A percentile compares a stretch with the other conserved stretches of the same genome.
Evolutionary conservation across 2,113 vertebrate species (phyloP).

Genomic region (Nesogale talazaci): DNA sequence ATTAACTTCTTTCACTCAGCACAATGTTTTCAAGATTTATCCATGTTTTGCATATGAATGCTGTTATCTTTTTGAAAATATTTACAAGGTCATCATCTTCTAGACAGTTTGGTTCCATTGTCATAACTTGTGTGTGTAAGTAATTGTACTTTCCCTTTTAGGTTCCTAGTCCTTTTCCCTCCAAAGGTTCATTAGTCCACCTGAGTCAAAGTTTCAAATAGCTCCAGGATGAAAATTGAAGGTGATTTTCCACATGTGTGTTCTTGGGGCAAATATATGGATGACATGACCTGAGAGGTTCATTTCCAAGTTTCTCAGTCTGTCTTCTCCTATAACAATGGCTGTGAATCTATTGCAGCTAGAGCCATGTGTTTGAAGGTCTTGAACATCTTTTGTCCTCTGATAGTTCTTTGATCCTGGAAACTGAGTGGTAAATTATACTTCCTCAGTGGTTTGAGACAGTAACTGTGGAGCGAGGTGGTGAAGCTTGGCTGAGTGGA

Average conservation of each 20-base stretch:
- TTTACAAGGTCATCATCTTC: neutral
- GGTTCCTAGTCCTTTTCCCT: neutral
- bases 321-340: neutral
- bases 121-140: neutral
- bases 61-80: neutral
- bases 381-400: neutral
- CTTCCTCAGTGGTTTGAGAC: neutral
- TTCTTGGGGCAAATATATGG: neutral
- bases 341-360: neutral
- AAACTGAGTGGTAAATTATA: neutral
- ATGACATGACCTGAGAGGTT: neutral
- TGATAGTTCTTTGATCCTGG: neutral
- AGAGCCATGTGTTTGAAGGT: neutral
- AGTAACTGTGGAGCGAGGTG: neutral
- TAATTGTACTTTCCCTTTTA: neutral
- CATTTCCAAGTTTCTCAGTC: neutral
- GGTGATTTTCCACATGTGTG: neutral
- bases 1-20: too few species aligned
- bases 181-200: neutral
- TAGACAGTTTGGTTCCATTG: neutral
- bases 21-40: neutral
- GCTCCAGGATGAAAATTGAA: neutral
- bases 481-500: neutral
- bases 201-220: conserved; percentile 6
- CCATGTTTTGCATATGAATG: neutral